Base-by-base conservation (phyloP, 1,140 invertebrate genomes). In the Drosophila simulans region DNA sequence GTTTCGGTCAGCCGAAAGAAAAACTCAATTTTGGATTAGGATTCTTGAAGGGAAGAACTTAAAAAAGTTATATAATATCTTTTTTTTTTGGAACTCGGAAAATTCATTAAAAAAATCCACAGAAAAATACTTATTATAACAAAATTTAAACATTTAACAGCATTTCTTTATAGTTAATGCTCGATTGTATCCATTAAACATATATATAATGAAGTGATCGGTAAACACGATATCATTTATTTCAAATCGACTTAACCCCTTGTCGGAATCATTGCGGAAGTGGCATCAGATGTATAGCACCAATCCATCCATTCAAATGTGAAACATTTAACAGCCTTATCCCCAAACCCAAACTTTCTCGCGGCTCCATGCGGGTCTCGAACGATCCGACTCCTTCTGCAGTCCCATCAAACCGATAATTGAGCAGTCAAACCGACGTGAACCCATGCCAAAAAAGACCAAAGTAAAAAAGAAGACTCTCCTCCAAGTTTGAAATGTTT, bases 351-450 rank as follows among this genome's bases (percentile, higher is more conserved):
- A 40, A 52, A 57, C 64, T 57, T 69, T 56, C 49, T 34, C 51
- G 35, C 10, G 17, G 17, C 64, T 31, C n/a, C 27, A 42, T 71
- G 45, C 54, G 68, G 68, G 43, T 43, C 72, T 5, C 52, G n/a
- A n/a, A 40, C 34, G 71, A 54, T 15, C 49, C 43, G 31, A 52
- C 27, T 17, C 25, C 43, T 13, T 10, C 5, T 40, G 25, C 49
- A 46, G 57, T 39, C 45, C 39, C 72, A 75, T 65, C 58, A 64
- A 65, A 52, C 72, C 57, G 62, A 74, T 88, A 88, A 88, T 88
- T 89, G 78, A 88, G 84, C 80, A 89, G 79, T 88, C 84, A 88
- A 79, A 69, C 57, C 63, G 81, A 56, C 69, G 43, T 57, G 73
- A 66, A 66, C 55, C 53, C 66, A 79, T 68, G 64, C 65, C 52